Percentiles rank a stretch among this genome's conserved stretches.
Evolutionary conservation across 2,797 vertebrate genomes (phyloP).

Genomic region (Molossus alvarezi): DNA sequence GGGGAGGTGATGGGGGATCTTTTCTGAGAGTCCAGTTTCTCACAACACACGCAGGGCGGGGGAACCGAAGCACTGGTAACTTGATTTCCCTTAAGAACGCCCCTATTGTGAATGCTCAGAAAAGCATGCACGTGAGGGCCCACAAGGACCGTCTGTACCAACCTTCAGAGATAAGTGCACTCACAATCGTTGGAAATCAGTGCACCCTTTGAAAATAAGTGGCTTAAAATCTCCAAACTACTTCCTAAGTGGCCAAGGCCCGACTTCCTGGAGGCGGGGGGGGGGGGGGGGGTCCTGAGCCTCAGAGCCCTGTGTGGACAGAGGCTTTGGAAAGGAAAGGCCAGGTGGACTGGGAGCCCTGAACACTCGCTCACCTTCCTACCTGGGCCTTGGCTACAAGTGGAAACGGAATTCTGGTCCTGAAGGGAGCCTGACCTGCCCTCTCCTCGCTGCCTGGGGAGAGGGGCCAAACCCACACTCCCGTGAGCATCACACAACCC

Average conservation of each 20-base stretch:
- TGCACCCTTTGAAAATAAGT: constrained; percentile 46
- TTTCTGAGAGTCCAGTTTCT: constrained; percentile 43
- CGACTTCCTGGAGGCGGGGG: background rate
- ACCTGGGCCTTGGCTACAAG: background rate
- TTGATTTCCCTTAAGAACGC: background rate
- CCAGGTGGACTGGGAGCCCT: background rate
- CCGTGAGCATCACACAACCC: constrained; percentile 15
- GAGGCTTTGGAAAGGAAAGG: constrained; percentile 34
- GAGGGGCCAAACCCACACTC: background rate
- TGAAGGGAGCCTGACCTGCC: background rate
- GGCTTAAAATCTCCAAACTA: background rate
- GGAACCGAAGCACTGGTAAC: background rate
- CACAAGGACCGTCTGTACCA: background rate
- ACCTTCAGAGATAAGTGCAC: background rate
- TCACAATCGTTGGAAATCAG: constrained; percentile 62
- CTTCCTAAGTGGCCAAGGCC: background rate
- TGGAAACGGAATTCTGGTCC: background rate
- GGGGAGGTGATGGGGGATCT: background rate
- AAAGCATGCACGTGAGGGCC: background rate
- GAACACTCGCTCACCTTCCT: background rate
- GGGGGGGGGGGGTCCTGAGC: background rate
- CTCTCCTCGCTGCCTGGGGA: background rate
- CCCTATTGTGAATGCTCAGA: background rate
- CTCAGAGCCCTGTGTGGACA: background rate
- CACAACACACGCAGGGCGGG: background rate